Conservation (phyloP, 1,140 invertebrate species). For the Drosophila varians region DNA sequence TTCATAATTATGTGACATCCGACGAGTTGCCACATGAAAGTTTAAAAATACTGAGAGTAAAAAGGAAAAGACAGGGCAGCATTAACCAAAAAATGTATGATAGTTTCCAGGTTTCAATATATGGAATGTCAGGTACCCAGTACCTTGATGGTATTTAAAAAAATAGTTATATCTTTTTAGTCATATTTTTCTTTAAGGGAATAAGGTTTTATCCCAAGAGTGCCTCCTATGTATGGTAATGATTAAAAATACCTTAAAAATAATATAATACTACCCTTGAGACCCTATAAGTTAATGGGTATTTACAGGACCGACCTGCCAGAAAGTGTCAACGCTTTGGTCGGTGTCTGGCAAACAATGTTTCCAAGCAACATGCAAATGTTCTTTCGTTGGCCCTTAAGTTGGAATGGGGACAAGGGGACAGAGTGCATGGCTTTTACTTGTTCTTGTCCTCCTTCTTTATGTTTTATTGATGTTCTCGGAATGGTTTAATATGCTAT, state of each 20-base stretch:
- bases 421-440: constrained; percentile 2
- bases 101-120: neutral
- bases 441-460: constrained; percentile 36
- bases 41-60: constrained; percentile 51
- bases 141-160: too few relatives aligned
- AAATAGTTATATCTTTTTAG: too few relatives aligned
- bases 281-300: neutral
- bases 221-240: too few relatives aligned
- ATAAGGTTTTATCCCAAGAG: too few relatives aligned
- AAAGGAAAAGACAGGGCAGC: constrained; percentile 10
- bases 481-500: constrained; percentile 68
- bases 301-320: neutral
- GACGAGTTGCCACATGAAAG: constrained; percentile 52
- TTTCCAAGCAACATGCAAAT: constrained; percentile 64
- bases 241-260: too few relatives aligned
- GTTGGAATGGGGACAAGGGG: constrained; percentile 9
- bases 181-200: too few relatives aligned
- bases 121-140: too few relatives aligned
- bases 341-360: constrained; percentile 53
- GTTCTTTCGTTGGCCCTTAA: constrained; percentile 13
- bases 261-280: neutral
- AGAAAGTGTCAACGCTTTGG: constrained; percentile 50
- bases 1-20: constrained; percentile 79
- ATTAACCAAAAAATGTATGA: neutral
- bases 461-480: constrained; percentile 68